Base-by-base conservation (phyloP, 2,888 invertebrate species). In the Dynastes tityus region DNA sequence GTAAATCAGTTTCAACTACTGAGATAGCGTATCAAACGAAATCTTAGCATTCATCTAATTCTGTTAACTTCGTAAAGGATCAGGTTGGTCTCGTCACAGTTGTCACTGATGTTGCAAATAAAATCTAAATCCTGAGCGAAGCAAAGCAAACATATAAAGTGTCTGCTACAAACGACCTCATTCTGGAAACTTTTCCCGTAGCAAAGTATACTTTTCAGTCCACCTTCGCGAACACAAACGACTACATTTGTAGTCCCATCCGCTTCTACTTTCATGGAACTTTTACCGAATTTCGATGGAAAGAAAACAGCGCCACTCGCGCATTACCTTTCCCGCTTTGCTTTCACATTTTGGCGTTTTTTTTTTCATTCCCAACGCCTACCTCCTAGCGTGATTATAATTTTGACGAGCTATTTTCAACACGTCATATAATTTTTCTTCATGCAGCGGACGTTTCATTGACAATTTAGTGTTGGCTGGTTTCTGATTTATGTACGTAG, bases 161-260 rank as follows among this genome's bases (percentile, higher is more conserved):
- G 45, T 63, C 61, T 61, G 13, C 13, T 13, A 49, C 61, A 74
- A 61, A 63, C 29, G 61, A 74, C 49, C 61, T 74, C 45, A 61
- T 74, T 74, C 27, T 27, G 27, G 61, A 63, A 74, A 74, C 45
- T 61, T 74, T 74, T 61, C 45, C 55, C 61, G 73, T 73, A 73
- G 68, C 22, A 40, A 45, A 61, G 40, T 73, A 61, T 74, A 74
- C 61, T 45, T 74, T 61, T 74, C 61, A 61, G 61, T 61, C 49
- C 63, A 45, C 16, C 27, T 61, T 49, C 22, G 37, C 45, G 22
- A 74, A 74, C 73, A 74, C 73, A 74, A 74, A 74, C 73, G 73
- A 74, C 61, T 74, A 61, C 73, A 74, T 74, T 74, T 74, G 73
- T 74, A 74, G 61, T 74, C 45, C 45, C 58, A 63, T 74, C 61